These are phyloP conservation scores for Calameuta idolon DNA, from an alignment of 2,888 invertebrate genomes.

Conservation along the genomic window DNA sequence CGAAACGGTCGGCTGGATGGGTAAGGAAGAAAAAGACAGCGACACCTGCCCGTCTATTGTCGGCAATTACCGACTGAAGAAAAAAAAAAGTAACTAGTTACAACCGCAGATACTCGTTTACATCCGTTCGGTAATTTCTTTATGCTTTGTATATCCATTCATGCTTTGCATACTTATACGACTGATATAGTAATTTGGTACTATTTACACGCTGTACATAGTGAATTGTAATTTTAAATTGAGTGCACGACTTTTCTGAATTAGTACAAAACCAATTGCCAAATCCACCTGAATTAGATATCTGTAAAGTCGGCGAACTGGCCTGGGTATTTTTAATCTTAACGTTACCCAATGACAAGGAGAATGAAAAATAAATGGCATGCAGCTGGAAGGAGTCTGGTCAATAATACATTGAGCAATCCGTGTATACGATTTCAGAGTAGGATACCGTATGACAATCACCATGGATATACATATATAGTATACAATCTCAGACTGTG, in stretches of 20 bases:
- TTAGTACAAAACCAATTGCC: not conserved
- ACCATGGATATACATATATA: not conserved
- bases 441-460: not conserved
- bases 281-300: not conserved
- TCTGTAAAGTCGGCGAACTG: not conserved
- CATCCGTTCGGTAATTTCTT: not conserved
- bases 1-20: not conserved
- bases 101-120: not conserved
- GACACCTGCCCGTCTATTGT: not conserved
- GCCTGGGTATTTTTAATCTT: not conserved
- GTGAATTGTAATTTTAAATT: not conserved
- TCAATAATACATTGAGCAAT: not conserved
- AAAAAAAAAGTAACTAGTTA: not conserved
- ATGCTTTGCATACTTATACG: not conserved
- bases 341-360: not conserved
- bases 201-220: not conserved
- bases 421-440: not conserved
- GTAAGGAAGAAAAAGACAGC: not conserved
- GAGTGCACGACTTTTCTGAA: not conserved
- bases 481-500: not conserved
- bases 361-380: not conserved
- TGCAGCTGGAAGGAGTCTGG: not conserved
- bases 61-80: not conserved
- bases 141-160: not conserved
- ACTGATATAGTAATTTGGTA: not conserved